Evolutionary conservation across 2,888 invertebrate species (phyloP).

Genomic region (Psococerastis gibbosa): DNA sequence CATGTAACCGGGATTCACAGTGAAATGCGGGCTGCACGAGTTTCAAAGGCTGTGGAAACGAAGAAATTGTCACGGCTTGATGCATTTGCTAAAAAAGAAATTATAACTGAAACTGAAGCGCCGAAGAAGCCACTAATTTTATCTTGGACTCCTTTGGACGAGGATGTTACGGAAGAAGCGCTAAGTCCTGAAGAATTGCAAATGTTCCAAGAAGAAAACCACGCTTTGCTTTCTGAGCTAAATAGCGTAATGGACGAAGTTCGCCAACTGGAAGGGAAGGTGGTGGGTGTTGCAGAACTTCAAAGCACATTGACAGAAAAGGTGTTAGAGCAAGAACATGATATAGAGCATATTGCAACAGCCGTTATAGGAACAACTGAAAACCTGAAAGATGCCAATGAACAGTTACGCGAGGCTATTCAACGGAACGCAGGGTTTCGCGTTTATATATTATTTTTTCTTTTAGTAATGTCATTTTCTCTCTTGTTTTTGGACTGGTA

Average conservation of each 20-base stretch:
- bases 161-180: slow-evolving; percentile 11
- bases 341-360: slow-evolving; percentile 76
- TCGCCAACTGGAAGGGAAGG: slow-evolving; percentile 74
- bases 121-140: slow-evolving; percentile 19
- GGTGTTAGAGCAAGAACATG: slow-evolving; percentile 82
- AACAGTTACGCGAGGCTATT: slow-evolving; percentile 91
- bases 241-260: slow-evolving; percentile 78
- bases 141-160: slow-evolving; percentile 12
- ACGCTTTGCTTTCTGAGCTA: slow-evolving; percentile 66
- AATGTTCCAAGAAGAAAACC: slow-evolving; percentile 84
- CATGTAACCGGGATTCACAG: slow-evolving; percentile 72
- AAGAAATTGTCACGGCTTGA: slow-evolving; percentile 60
- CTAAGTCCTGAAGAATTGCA: slow-evolving; percentile 75
- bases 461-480: slow-evolving; percentile 89
- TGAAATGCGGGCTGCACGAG: slow-evolving; percentile 70
- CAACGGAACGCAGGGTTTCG: slow-evolving; percentile 90
- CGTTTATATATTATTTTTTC: slow-evolving; percentile 86
- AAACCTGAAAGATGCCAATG: slow-evolving; percentile 91
- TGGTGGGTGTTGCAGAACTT: slow-evolving; percentile 84
- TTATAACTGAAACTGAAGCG: slow-evolving; percentile 21
- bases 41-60: slow-evolving; percentile 67
- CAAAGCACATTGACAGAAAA: slow-evolving; percentile 95
- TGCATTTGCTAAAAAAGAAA: slow-evolving; percentile 17
- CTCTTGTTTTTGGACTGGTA: slow-evolving; percentile 97
- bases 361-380: slow-evolving; percentile 84